These are phyloP conservation scores for Endomychus coccineus DNA, from an alignment of 2,888 invertebrate genomes.

Conservation along the genomic window DNA sequence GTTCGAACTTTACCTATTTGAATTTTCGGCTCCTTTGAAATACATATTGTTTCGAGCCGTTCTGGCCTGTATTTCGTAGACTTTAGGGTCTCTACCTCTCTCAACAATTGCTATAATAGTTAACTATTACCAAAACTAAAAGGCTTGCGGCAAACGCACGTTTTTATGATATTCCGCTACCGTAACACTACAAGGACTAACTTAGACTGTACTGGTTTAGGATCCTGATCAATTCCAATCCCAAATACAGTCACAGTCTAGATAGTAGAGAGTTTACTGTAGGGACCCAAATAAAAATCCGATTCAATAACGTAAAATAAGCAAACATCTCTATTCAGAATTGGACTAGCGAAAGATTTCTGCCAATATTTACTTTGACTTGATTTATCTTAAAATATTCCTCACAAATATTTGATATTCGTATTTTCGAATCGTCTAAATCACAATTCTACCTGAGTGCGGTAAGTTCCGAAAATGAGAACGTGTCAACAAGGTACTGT, in stretches of 20 bases:
- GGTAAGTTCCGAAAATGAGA: no score
- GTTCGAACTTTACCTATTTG: no score
- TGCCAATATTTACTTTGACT: slow-evolving; percentile 40
- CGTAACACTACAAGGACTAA: no score
- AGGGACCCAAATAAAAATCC: slow-evolving; percentile 39
- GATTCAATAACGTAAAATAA: slow-evolving; percentile 40
- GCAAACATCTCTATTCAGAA: slow-evolving; percentile 41
- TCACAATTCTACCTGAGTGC: no score
- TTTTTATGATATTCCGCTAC: slow-evolving; percentile 30
- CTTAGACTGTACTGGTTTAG: no score
- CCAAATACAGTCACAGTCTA: slow-evolving; percentile 2
- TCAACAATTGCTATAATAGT: slow-evolving; percentile 24
- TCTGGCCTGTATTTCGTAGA: no score
- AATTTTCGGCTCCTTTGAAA: no score
- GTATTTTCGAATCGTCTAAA: no score
- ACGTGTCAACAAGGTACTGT: no score
- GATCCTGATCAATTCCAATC: no score
- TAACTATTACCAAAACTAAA: slow-evolving; percentile 32
- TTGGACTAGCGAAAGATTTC: slow-evolving; percentile 40
- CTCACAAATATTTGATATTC: slow-evolving; percentile 12
- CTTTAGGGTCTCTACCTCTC: no score
- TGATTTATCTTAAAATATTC: slow-evolving; percentile 31
- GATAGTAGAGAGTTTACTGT: slow-evolving; percentile 14
- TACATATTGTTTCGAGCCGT: no score
- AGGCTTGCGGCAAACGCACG: slow-evolving; percentile 34